Percentiles rank a stretch among this genome's conserved stretches.
These are phyloP conservation scores for Ammodytes dubius DNA, from an alignment of 2,113 vertebrate species.

Conservation along the genomic window DNA sequence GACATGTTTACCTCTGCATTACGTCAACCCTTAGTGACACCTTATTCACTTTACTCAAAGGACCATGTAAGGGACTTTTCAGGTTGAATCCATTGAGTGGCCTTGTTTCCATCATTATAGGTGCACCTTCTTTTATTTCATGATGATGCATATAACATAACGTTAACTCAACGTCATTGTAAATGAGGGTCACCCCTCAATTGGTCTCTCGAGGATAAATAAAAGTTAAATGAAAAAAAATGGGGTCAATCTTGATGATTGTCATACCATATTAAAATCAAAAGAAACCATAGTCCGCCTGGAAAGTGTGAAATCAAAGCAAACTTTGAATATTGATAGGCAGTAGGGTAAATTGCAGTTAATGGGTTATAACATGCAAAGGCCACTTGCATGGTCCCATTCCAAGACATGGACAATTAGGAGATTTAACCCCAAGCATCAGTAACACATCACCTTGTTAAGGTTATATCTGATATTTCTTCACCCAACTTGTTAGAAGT, in stretches of 20 bases:
- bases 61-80: neutral
- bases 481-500: no score
- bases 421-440: neutral
- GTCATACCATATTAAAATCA: slow-evolving; percentile 38
- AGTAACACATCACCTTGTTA: neutral
- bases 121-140: neutral
- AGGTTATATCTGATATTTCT: neutral
- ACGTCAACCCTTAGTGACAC: neutral
- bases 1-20: neutral
- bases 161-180: no score
- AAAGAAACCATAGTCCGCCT: slow-evolving; percentile 8
- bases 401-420: slow-evolving; percentile 1
- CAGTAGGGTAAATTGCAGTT: neutral
- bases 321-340: neutral
- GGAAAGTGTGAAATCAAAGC: slow-evolving; percentile 24
- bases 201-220: no score
- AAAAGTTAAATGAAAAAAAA: no score
- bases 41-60: neutral
- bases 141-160: neutral
- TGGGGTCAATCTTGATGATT: no score
- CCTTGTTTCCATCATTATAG: neutral
- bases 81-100: neutral
- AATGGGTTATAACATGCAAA: slow-evolving; percentile 19
- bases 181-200: no score
- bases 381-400: neutral